These are phyloP conservation scores for Anarsia innoxiella DNA, from an alignment of 2,888 invertebrate genomes.

Conservation along the genomic window DNA sequence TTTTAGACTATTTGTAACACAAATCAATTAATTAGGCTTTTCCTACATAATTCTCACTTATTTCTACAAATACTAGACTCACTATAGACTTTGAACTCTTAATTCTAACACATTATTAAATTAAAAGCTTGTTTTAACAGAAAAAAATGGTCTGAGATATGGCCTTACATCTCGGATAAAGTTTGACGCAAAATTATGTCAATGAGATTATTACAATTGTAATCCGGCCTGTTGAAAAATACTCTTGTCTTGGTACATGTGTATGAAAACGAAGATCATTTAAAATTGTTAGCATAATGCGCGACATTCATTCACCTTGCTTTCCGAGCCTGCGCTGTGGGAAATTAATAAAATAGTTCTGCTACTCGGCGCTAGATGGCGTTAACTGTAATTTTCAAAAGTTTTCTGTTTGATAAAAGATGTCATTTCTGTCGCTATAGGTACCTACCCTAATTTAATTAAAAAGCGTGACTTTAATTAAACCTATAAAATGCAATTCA, in stretches of 20 bases:
- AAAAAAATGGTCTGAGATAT: slow-evolving; percentile 42
- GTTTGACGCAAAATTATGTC: slow-evolving; percentile 31
- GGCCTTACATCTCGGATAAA: slow-evolving; percentile 42
- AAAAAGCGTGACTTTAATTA: too few species aligned
- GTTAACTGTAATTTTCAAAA: too few species aligned
- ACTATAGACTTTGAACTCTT: too few species aligned
- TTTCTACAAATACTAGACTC: slow-evolving; percentile 10
- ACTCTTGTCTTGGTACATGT: too few species aligned
- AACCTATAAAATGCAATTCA: too few species aligned
- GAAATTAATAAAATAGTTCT: slow-evolving; percentile 20
- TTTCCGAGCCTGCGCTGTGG: slow-evolving; percentile 22
- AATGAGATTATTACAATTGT: slow-evolving; percentile 31
- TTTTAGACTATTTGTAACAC: background rate
- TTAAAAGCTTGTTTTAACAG: slow-evolving; percentile 1
- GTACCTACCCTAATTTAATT: too few species aligned
- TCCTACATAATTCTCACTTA: background rate
- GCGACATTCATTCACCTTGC: slow-evolving; percentile 20
- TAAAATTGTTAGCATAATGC: slow-evolving; percentile 36
- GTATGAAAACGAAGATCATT: too few species aligned
- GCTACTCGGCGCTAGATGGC: slow-evolving; percentile 26
- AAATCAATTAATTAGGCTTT: background rate
- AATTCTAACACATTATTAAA: background rate
- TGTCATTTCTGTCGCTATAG: too few species aligned
- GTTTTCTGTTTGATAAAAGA: background rate
- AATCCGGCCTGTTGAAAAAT: slow-evolving; percentile 23